A percentile compares a stretch with the other conserved stretches of the same genome.
phyloP scores from a whole-genome alignment of 2,888 invertebrate species.

The Ophion slaviceki region DNA sequence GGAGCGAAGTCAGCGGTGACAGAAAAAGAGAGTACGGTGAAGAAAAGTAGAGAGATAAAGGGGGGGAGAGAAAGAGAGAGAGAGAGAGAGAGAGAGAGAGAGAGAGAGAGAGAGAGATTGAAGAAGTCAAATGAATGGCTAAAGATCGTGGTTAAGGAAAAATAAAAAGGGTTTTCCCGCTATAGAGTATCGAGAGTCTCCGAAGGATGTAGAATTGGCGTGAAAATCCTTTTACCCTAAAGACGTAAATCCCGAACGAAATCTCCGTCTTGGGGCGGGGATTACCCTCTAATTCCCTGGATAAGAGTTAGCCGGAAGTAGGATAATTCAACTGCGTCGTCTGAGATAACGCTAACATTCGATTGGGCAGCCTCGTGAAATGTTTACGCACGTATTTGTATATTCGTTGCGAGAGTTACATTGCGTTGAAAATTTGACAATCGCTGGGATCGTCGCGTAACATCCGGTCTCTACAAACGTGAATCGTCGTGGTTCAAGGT shows the following conservation, averaged over 20 bases:
- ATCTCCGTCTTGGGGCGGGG: constrained; percentile 58
- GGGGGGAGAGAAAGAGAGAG: constrained; percentile 25
- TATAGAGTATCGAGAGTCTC: constrained; percentile 12
- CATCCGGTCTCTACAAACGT: not conserved
- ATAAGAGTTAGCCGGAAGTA: constrained; percentile 43
- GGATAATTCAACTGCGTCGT: constrained; percentile 58
- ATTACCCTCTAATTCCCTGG: constrained; percentile 60
- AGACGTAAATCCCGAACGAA: constrained; percentile 56
- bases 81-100: constrained; percentile 28
- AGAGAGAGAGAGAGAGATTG: constrained; percentile 37
- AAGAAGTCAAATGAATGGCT: not conserved
- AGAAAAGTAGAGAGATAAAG: constrained; percentile 35
- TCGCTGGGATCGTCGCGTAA: too few relatives aligned
- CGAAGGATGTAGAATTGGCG: constrained; percentile 43
- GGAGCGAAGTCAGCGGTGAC: constrained; percentile 50
- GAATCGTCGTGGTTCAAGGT: not conserved
- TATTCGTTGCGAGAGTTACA: too few relatives aligned
- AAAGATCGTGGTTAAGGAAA: constrained; percentile 42
- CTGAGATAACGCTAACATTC: constrained; percentile 36
- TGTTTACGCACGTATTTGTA: not conserved
- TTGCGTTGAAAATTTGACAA: too few relatives aligned
- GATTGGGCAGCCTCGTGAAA: constrained; percentile 43
- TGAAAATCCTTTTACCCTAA: constrained; percentile 65
- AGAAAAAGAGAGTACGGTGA: constrained; percentile 17
- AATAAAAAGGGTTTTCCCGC: constrained; percentile 42